These are phyloP conservation scores for Caenorhabditis becei DNA, from an alignment of 2,888 invertebrate genomes.

Conservation along the genomic window DNA sequence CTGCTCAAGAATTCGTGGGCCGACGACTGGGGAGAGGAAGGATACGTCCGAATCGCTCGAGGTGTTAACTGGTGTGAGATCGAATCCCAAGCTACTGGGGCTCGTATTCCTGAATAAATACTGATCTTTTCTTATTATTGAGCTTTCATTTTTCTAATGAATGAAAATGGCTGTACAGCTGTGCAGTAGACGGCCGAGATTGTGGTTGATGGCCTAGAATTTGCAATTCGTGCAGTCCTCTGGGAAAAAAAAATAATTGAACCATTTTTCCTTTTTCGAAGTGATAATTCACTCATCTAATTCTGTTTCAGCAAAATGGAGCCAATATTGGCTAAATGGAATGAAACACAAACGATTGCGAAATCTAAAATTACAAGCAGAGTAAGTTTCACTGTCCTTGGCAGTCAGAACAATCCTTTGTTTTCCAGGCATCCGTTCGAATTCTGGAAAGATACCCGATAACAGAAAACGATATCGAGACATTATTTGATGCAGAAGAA, in stretches of 20 bases:
- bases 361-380: constrained; percentile 39
- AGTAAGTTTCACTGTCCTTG: constrained; percentile 11
- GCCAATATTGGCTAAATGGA: constrained; percentile 20
- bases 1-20: constrained; percentile 44
- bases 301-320: constrained; percentile 10
- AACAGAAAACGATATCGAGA: constrained; percentile 4
- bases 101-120: constrained; percentile 24
- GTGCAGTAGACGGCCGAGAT: too few relatives aligned
- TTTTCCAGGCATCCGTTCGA: constrained; percentile 23
- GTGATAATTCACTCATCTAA: too few relatives aligned
- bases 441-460: constrained; percentile 42
- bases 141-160: constrained; percentile 5
- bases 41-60: constrained; percentile 12
- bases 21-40: constrained; percentile 30
- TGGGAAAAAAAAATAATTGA: too few relatives aligned
- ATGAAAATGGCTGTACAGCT: too few relatives aligned
- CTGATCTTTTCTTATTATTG: background rate
- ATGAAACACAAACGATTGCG: constrained; percentile 28
- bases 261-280: too few relatives aligned
- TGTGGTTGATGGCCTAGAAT: too few relatives aligned
- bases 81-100: constrained; percentile 17
- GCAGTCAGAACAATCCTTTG: background rate
- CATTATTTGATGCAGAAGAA: constrained; percentile 36
- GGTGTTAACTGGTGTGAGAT: constrained; percentile 31
- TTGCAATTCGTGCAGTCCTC: too few relatives aligned